phyloP scores from a whole-genome alignment of 2,888 invertebrate genomes.

The Pyralis farinalis region DNA sequence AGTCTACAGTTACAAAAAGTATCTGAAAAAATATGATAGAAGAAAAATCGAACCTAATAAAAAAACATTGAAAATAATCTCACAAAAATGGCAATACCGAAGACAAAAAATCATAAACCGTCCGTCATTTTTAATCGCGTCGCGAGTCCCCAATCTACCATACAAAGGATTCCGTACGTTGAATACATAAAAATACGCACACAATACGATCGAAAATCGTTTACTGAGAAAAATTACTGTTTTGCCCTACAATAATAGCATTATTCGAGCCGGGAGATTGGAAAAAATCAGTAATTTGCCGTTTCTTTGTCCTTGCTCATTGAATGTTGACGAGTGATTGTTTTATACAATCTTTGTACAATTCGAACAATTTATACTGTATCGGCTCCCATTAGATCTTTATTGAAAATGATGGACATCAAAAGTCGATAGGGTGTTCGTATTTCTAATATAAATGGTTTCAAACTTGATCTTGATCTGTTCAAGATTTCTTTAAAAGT shows the following conservation, averaged over 20 bases:
- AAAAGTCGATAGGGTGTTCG: not conserved
- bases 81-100: too few relatives aligned
- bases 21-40: too few relatives aligned
- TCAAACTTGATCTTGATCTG: too few relatives aligned
- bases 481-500: too few relatives aligned
- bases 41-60: too few relatives aligned
- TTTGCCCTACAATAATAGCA: slow-evolving; percentile 20
- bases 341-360: slow-evolving; percentile 18
- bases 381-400: slow-evolving; percentile 4
- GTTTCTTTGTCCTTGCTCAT: slow-evolving; percentile 20
- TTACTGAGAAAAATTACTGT: slow-evolving; percentile 1
- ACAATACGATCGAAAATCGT: slow-evolving; percentile 8
- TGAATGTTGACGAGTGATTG: slow-evolving; percentile 18
- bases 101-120: not conserved
- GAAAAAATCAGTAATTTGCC: slow-evolving; percentile 22
- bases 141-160: not conserved
- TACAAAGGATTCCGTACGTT: not conserved
- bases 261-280: slow-evolving; percentile 23
- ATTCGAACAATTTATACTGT: slow-evolving; percentile 12
- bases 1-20: too few relatives aligned
- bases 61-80: too few relatives aligned
- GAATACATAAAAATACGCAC: not conserved
- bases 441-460: too few relatives aligned
- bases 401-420: slow-evolving; percentile 1
- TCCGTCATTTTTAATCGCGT: not conserved